A percentile compares a stretch with the other conserved stretches of the same genome.
Evolutionary conservation across 1,140 invertebrate genomes (phyloP).

Genomic region (Drosophila subpulchrella): DNA sequence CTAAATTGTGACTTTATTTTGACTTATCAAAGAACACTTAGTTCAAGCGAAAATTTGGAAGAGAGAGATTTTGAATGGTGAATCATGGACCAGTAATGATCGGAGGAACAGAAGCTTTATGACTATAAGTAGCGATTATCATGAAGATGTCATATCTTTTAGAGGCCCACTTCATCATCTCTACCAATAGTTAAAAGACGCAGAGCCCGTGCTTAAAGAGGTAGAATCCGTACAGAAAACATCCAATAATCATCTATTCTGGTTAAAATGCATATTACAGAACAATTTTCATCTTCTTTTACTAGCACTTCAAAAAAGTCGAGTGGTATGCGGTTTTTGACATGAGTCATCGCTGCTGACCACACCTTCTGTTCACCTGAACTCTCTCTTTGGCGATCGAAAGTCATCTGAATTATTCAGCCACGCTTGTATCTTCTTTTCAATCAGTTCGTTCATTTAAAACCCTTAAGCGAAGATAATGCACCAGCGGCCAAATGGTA

Average conservation of each 20-base stretch:
- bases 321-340: slow-evolving; percentile 14
- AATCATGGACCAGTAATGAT: neutral
- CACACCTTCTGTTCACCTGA: slow-evolving; percentile 24
- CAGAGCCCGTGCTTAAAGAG: too few relatives aligned
- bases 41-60: neutral
- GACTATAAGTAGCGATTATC: too few relatives aligned
- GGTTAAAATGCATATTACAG: neutral
- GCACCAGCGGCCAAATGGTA: neutral
- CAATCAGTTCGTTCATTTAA: neutral
- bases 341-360: slow-evolving; percentile 28
- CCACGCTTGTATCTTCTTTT: neutral
- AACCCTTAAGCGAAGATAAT: neutral
- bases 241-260: neutral
- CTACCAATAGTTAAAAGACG: too few relatives aligned
- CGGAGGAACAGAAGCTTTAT: too few relatives aligned
- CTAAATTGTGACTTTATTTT: neutral
- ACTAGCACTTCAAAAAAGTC: neutral
- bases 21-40: neutral
- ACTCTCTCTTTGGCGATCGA: slow-evolving; percentile 20
- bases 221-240: neutral
- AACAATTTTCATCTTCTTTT: neutral
- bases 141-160: too few relatives aligned
- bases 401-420: slow-evolving; percentile 5
- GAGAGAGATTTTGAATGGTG: neutral
- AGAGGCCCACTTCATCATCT: too few relatives aligned